Evolutionary conservation across 2,797 vertebrate species (phyloP).

Genomic region (Channallabes apus): DNA sequence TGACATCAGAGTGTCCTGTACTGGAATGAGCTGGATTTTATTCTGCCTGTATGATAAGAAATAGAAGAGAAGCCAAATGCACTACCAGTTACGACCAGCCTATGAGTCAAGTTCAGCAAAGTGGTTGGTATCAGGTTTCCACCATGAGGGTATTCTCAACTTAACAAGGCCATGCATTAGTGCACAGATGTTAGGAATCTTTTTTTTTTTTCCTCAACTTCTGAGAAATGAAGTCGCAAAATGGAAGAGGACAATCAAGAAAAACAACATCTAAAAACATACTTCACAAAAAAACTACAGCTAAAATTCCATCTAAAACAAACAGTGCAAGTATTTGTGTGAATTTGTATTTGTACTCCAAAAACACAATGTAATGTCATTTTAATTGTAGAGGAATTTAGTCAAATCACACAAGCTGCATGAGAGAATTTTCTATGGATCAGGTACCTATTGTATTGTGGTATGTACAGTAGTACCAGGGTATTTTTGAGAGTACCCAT

Average conservation of each 20-base stretch:
- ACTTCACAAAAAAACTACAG: background rate
- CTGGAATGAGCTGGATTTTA: background rate
- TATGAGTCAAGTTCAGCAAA: slow-evolving; percentile 5
- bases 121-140: background rate
- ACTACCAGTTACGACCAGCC: background rate
- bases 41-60: background rate
- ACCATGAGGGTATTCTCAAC: background rate
- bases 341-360: background rate
- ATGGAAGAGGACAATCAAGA: background rate
- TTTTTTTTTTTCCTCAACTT: background rate
- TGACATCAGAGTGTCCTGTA: no score
- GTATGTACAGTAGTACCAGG: no score
- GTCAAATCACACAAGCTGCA: background rate
- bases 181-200: background rate
- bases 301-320: background rate
- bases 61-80: background rate
- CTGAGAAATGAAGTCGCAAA: background rate
- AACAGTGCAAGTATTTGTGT: background rate
- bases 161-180: background rate
- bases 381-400: background rate
- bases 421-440: no score
- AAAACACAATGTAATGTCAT: background rate
- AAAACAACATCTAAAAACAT: background rate
- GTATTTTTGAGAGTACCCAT: no score
- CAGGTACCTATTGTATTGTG: no score